These are phyloP conservation scores for Drosophila auraria DNA, from an alignment of 1,140 invertebrate genomes.

Conservation along the genomic window DNA sequence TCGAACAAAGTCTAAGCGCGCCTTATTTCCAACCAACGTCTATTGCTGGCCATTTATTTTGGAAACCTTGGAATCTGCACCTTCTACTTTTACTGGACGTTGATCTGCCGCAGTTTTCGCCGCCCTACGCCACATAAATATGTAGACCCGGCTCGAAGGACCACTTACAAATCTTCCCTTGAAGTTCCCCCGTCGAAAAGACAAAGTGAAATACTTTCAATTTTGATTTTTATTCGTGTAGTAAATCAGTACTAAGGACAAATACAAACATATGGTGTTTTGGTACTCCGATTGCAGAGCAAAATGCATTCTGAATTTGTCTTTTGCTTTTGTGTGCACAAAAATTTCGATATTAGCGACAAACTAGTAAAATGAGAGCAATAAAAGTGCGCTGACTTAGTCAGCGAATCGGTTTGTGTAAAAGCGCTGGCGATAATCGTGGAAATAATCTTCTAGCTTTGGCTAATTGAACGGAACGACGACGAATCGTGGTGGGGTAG, in stretches of 20 bases:
- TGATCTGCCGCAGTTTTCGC: no score
- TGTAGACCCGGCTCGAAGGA: no score
- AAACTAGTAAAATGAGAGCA: not conserved
- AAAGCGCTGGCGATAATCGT: not conserved
- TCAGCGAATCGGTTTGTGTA: not conserved
- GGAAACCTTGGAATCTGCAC: no score
- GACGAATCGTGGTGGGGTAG: conserved; percentile 1
- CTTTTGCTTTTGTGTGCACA: not conserved
- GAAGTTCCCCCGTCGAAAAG: not conserved
- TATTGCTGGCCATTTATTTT: no score
- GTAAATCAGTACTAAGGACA: conserved; percentile 32
- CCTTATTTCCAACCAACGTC: no score
- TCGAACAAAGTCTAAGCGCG: no score
- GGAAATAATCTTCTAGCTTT: conserved; percentile 27
- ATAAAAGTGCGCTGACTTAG: conserved; percentile 13
- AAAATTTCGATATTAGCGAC: not conserved
- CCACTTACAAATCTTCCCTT: no score
- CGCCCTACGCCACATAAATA: no score
- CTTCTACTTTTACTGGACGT: no score
- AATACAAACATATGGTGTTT: conserved; percentile 6
- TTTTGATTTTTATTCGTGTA: conserved; percentile 40
- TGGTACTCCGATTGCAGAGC: conserved; percentile 1
- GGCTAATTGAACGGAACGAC: conserved; percentile 18
- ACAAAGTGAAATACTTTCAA: not conserved
- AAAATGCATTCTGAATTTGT: conserved; percentile 21